phyloP scores from a whole-genome alignment of 2,113 vertebrate genomes.

The Hippocampus barbouri region DNA sequence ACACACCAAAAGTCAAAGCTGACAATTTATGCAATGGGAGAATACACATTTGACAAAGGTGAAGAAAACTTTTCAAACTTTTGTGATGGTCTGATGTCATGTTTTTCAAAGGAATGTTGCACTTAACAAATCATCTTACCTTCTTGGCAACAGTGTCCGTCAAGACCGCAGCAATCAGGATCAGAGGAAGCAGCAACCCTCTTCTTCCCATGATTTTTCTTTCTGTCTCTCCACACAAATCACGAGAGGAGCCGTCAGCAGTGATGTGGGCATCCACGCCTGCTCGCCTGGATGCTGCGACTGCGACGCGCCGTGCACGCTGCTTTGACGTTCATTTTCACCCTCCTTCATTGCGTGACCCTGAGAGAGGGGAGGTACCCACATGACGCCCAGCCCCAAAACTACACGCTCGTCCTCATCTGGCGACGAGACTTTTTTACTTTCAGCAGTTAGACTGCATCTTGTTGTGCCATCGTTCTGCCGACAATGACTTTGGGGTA shows the following conservation, averaged over 20 bases:
- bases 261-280: not conserved
- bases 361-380: conserved; percentile 27
- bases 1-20: conserved; percentile 7
- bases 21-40: not conserved
- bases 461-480: not conserved
- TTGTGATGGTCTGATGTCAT: not conserved
- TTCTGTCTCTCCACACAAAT: conserved; percentile 1
- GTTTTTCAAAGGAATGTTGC: not conserved
- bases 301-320: not conserved
- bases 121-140: conserved; percentile 32
- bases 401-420: conserved; percentile 14
- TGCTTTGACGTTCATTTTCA: conserved; percentile 3
- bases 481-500: conserved; percentile 30
- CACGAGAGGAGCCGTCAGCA: not conserved
- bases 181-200: conserved; percentile 1
- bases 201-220: conserved; percentile 33
- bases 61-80: not conserved
- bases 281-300: not conserved
- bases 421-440: conserved; percentile 11
- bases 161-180: conserved; percentile 42
- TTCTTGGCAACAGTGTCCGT: conserved; percentile 31
- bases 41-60: not conserved
- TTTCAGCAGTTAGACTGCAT: conserved; percentile 24
- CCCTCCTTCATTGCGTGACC: conserved; percentile 2
- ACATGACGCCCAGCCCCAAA: conserved; percentile 8